Conservation (phyloP, 1,140 invertebrate genomes). For the Cydia splendana region DNA sequence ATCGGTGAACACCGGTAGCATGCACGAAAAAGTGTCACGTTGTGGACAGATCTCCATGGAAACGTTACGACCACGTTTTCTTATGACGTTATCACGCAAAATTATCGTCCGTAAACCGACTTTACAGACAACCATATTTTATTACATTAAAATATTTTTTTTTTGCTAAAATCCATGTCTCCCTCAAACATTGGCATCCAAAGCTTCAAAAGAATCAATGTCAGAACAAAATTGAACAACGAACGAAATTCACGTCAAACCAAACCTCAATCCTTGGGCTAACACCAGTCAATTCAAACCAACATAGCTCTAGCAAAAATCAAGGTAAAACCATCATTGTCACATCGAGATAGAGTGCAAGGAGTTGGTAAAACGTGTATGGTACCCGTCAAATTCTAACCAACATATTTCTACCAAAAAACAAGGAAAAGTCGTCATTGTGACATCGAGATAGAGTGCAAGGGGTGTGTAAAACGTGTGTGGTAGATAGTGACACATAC, state of each 20-base stretch:
- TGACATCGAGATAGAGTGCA: neutral
- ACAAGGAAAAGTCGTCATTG: neutral
- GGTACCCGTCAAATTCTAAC: slow-evolving; percentile 24
- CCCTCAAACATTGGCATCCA: neutral
- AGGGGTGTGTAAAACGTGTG: neutral
- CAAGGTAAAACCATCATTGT: neutral
- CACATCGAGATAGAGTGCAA: neutral
- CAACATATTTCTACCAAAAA: neutral
- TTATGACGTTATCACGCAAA: too few relatives aligned
- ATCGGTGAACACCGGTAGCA: too few relatives aligned
- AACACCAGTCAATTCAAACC: neutral
- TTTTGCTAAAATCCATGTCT: neutral
- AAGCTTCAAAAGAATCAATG: slow-evolving; percentile 8
- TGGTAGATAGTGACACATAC: slow-evolving; percentile 53
- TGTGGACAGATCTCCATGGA: too few relatives aligned
- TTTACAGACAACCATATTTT: too few relatives aligned
- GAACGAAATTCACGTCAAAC: slow-evolving; percentile 6
- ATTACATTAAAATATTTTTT: too few relatives aligned
- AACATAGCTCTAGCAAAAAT: neutral
- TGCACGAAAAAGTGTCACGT: too few relatives aligned
- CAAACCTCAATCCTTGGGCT: neutral
- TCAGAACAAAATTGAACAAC: slow-evolving; percentile 15
- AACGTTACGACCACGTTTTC: too few relatives aligned
- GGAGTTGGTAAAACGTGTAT: neutral
- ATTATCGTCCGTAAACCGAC: too few relatives aligned